Evolutionary conservation across 2,797 vertebrate genomes (phyloP), one percentile per base, ranked within the genome.

Genomic region (Sebastes steindachneri): DNA sequence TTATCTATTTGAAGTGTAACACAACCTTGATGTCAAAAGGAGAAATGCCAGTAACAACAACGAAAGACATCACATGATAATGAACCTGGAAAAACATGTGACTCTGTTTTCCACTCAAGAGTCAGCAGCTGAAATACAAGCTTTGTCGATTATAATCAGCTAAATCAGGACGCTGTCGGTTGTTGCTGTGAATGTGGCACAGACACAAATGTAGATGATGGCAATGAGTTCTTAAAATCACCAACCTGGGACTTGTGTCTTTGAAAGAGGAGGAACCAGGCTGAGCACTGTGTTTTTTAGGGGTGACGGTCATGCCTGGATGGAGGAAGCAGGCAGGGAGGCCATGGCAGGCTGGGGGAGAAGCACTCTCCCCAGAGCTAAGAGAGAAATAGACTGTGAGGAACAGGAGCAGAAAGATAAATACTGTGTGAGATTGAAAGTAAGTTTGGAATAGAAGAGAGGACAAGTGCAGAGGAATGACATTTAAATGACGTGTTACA

Each of bases 231-330:
- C 11, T 79, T 68, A 23, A 67, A 69, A 76, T 31, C 53, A 88
- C 93, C n/a, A 54, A 94, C 92, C 93, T 93, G 68, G 54, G 53
- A 23, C 63, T 84, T 33, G 48, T 77, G 73, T 48, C 5, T 63
- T 23, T 64, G 80, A 26, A 12, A 37, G 69, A 90, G 64, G 83
- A 82, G 53, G 74, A 88, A 77, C 55, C 72, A 33, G 77, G 71
- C 69, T 77, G 76, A 75, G 12, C n/a, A 26, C 19, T 83, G 85
- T 78, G 33, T 45, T 31, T 74, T n/a, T 71, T 48, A 12, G 79
- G 82, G 57, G 77, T 70, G 72, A 91, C 62, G 35, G 85, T 93
- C 92, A 92, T 92, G 83, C 91, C 88, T 86, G 86, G 82, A 71
- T 45, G 4, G 29, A 37, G n/a, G 62, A 70, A 69, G 51, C 59